Percentiles rank a stretch among this genome's conserved stretches.
phyloP scores from a whole-genome alignment of 2,888 invertebrate species.

The Drosophila aldrichi region DNA sequence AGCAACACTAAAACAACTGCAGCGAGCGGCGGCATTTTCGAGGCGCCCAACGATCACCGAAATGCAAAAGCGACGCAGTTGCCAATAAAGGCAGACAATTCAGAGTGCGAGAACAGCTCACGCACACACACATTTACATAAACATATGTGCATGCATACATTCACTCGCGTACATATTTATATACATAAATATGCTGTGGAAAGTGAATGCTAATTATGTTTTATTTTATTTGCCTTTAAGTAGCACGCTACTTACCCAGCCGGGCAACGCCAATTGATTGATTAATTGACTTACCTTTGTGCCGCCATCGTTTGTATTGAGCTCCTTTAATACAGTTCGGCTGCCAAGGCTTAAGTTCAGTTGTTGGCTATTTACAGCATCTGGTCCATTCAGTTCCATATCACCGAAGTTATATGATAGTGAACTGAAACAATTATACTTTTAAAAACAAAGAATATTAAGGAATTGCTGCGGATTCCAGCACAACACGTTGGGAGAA shows the following conservation, averaged over 20 bases:
- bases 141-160: too few relatives aligned
- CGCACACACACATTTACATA: neutral
- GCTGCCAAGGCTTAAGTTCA: conserved; percentile 32
- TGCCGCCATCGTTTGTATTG: conserved; percentile 67
- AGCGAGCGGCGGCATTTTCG: neutral
- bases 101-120: neutral
- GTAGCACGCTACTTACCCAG: conserved; percentile 29
- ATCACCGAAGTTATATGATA: neutral
- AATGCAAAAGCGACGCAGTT: conserved; percentile 2
- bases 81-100: conserved; percentile 3
- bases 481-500: conserved; percentile 31
- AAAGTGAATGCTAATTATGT: conserved; percentile 53
- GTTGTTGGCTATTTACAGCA: conserved; percentile 23
- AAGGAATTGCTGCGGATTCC: conserved; percentile 13
- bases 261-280: conserved; percentile 25
- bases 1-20: neutral
- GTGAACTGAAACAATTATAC: neutral
- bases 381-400: conserved; percentile 50
- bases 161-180: neutral
- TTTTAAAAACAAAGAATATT: conserved; percentile 11
- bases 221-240: conserved; percentile 11
- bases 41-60: neutral
- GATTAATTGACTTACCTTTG: conserved; percentile 64
- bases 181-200: conserved; percentile 7
- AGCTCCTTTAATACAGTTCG: conserved; percentile 74